Conservation (phyloP, 2,888 invertebrate genomes). For the Caenorhabditis doughertyi region DNA sequence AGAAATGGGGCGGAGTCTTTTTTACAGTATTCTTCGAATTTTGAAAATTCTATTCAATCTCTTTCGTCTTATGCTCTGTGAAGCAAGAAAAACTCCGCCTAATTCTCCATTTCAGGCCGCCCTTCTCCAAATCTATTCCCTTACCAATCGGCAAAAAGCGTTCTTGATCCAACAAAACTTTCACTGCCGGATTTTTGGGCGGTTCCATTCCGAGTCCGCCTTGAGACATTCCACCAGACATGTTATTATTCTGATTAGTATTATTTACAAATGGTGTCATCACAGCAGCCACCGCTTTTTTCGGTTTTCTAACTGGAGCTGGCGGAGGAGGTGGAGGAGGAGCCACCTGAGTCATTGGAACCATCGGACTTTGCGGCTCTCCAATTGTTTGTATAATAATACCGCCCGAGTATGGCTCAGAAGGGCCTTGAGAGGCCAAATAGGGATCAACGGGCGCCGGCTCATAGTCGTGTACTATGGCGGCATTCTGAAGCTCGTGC, state of each 20-base stretch:
- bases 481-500: background rate
- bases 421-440: too few species aligned
- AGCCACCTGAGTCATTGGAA: background rate
- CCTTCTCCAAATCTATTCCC: background rate
- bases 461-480: too few species aligned
- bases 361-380: background rate
- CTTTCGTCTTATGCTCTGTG: too few species aligned
- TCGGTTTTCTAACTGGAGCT: too few species aligned
- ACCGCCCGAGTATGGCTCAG: too few species aligned
- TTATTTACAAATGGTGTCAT: background rate
- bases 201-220: background rate
- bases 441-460: too few species aligned
- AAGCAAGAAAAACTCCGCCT: too few species aligned
- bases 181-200: background rate
- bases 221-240: background rate
- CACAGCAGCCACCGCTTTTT: background rate
- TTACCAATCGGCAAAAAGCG: constrained; percentile 92
- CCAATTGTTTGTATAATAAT: background rate
- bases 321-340: too few species aligned
- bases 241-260: background rate
- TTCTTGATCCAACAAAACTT: constrained; percentile 87
- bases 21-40: too few species aligned
- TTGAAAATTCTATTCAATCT: too few species aligned
- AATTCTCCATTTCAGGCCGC: background rate
- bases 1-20: too few species aligned